Conservation (phyloP, 2,113 vertebrate species). For the Eurystomus gularis region DNA sequence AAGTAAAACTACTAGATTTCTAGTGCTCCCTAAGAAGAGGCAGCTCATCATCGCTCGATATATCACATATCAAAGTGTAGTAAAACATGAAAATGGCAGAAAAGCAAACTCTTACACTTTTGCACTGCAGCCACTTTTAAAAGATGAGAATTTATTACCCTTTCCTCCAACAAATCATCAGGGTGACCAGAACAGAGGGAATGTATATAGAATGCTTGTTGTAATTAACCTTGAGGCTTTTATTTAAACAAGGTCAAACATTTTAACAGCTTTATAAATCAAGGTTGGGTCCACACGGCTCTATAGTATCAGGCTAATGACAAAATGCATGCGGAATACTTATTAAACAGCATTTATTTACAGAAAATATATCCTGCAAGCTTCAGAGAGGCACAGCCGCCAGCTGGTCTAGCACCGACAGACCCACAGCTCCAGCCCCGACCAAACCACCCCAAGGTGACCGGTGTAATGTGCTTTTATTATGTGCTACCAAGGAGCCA, state of each 20-base stretch:
- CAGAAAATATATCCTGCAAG: background rate
- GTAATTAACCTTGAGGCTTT: slow-evolving; percentile 59
- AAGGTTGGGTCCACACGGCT: background rate
- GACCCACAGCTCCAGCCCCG: background rate
- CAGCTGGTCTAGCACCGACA: background rate
- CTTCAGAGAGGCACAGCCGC: background rate
- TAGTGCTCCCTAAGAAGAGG: background rate
- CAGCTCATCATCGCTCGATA: background rate
- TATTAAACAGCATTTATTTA: slow-evolving; percentile 45
- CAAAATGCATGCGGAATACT: slow-evolving; percentile 21
- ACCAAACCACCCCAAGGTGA: background rate
- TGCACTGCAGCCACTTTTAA: background rate
- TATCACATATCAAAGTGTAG: slow-evolving; percentile 46
- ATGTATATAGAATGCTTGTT: background rate
- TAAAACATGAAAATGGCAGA: slow-evolving; percentile 21
- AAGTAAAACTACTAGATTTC: slow-evolving; percentile 33
- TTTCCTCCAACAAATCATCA: slow-evolving; percentile 28
- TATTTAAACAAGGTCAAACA: slow-evolving; percentile 62
- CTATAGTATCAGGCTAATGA: background rate
- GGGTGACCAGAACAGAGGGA: slow-evolving; percentile 18
- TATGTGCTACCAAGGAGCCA: background rate
- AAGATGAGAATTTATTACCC: slow-evolving; percentile 22
- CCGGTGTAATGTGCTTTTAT: background rate
- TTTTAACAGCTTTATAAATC: slow-evolving; percentile 54
- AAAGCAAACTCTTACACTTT: slow-evolving; percentile 39